phyloP scores from a whole-genome alignment of 2,888 invertebrate species.

The Caenorhabditis macrosperma region DNA sequence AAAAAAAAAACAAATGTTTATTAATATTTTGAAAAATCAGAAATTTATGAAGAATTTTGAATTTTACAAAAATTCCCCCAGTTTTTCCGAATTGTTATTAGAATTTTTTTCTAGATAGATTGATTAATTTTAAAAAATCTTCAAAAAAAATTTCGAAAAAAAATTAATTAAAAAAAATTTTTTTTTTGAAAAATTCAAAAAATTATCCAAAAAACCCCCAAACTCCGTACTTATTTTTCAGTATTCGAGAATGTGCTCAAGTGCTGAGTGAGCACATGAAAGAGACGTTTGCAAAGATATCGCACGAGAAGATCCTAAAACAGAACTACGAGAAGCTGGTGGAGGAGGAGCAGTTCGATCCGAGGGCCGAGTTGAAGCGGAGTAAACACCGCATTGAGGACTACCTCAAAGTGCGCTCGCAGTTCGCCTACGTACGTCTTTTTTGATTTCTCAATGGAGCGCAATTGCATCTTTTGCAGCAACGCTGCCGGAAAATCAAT shows the following conservation, averaged over 20 bases:
- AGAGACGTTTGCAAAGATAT: conserved; percentile 68
- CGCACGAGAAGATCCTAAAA: conserved; percentile 72
- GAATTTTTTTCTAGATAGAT: too few relatives aligned
- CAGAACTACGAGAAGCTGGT: conserved; percentile 72
- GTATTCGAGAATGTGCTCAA: conserved; percentile 68
- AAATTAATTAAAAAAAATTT: too few relatives aligned
- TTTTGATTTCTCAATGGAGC: background rate
- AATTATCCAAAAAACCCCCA: too few relatives aligned
- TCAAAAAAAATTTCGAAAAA: too few relatives aligned
- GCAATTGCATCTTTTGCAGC: background rate
- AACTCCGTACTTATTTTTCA: conserved; percentile 48
- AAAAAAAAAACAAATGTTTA: too few relatives aligned
- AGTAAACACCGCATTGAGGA: conserved; percentile 76
- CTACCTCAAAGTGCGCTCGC: conserved; percentile 73
- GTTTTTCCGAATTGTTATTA: background rate
- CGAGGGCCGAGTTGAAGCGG: conserved; percentile 72
- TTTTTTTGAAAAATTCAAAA: too few relatives aligned
- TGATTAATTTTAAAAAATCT: too few relatives aligned
- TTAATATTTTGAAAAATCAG: too few relatives aligned
- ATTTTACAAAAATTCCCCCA: background rate
- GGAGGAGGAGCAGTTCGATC: conserved; percentile 77
- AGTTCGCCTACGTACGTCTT: conserved; percentile 75
- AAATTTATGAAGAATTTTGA: too few relatives aligned
- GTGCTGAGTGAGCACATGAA: conserved; percentile 68
- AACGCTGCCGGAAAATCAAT: background rate